Percentiles rank a stretch among this genome's conserved stretches.
These are phyloP conservation scores for Eumeta japonica DNA, from an alignment of 1,140 invertebrate species.

Conservation along the genomic window DNA sequence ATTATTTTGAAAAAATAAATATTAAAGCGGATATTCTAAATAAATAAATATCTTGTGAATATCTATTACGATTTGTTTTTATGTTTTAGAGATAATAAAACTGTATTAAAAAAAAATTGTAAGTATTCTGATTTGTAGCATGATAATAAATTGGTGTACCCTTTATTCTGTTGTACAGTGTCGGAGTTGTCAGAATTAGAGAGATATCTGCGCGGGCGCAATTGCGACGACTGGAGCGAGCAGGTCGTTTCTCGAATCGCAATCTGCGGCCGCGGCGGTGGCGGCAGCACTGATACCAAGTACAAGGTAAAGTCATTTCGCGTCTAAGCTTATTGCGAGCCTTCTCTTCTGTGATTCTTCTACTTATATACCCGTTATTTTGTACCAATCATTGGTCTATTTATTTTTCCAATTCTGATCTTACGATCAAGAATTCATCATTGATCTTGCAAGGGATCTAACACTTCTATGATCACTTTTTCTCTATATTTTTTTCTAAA, in stretches of 20 bases:
- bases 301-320: not conserved
- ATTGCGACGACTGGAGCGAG: conserved; percentile 32
- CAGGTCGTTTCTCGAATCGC: conserved; percentile 19
- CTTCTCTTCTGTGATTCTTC: too few relatives aligned
- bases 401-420: too few relatives aligned
- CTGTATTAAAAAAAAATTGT: not conserved
- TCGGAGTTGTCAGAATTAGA: conserved; percentile 24
- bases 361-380: too few relatives aligned
- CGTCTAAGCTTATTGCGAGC: too few relatives aligned
- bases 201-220: conserved; percentile 24
- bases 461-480: too few relatives aligned
- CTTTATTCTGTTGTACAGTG: conserved; percentile 20
- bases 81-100: not conserved
- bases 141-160: not conserved
- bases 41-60: not conserved
- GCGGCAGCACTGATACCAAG: not conserved
- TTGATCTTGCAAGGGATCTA: too few relatives aligned
- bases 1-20: conserved; percentile 3
- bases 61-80: not conserved
- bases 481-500: too few relatives aligned
- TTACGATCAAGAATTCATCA: too few relatives aligned
- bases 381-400: too few relatives aligned
- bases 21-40: not conserved
- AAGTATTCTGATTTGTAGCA: not conserved
- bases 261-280: conserved; percentile 13